Evolutionary conservation across 2,797 vertebrate genomes (phyloP), one percentile per base, ranked within the genome.

Genomic region (Myotis planiceps): DNA sequence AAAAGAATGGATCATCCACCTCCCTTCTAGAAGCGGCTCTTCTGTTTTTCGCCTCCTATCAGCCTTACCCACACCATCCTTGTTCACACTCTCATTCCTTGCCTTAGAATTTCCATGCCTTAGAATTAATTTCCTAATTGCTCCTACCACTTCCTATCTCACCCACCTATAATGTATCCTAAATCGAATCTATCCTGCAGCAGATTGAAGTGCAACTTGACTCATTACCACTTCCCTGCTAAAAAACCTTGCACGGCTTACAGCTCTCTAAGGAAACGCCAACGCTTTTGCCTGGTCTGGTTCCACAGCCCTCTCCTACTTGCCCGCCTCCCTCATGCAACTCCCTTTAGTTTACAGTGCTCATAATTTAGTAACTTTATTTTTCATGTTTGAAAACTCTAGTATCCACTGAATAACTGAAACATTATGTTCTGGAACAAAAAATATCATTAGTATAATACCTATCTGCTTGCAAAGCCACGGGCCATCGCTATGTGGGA

Each of bases 371-470:
- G 16, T 80, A 68, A 68, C 88, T 88, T 84, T 58, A 72, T 51
- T 63, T 79, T 87, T 66, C n/a, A 51, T 81, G 51, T 66, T 85
- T 92, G 92, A 90, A 92, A 94, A 75, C 29, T 66, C 74, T 82
- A 85, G 15, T 16, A 75, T 25, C 0, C 42, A 66, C n/a, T 34
- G 53, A 91, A 18, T 78, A 92, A 83, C 19, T 39, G 25, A 86
- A 84, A 69, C 14, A 76, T 5, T 65, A 84, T 53, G 23, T 88
- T 88, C 32, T 92, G 5, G 65, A 88, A 79, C 51, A 37, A 78
- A 63, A 81, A 83, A 37, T 87, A 49, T 47, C 37, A 65, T 82
- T 53, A 71, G 15, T 51, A 37, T 66, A 82, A 69, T 2, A 58
- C 25, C 32, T 69, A 29, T 81, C 58, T 72, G 18, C 21, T 32